A percentile compares a stretch with the other conserved stretches of the same genome.
Conservation (phyloP, 2,888 invertebrate species). For the Acrobasis suavella region DNA sequence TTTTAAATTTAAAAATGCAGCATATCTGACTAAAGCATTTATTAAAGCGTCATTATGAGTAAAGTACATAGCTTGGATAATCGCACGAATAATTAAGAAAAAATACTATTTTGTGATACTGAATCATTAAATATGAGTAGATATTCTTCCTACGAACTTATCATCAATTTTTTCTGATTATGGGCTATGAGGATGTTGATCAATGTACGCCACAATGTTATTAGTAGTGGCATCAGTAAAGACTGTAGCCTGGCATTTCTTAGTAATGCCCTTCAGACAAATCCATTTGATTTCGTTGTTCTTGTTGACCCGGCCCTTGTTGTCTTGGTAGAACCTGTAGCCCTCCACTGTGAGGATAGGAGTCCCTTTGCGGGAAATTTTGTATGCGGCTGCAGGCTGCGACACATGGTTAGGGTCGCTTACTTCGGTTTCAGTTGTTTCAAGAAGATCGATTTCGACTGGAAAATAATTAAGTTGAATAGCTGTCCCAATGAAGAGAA, state of each 20-base stretch:
- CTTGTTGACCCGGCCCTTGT: slow-evolving; percentile 24
- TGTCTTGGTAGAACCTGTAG: slow-evolving; percentile 42
- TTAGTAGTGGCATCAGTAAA: slow-evolving; percentile 7
- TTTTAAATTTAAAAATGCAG: no score
- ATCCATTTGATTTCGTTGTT: slow-evolving; percentile 37
- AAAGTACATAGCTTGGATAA: no score
- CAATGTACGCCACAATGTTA: slow-evolving; percentile 19
- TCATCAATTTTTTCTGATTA: neutral
- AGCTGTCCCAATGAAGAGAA: neutral
- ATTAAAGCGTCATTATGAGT: no score
- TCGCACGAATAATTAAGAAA: no score
- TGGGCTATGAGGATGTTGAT: slow-evolving; percentile 18
- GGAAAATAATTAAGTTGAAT: neutral
- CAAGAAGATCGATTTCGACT: slow-evolving; percentile 1
- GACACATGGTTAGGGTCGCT: neutral
- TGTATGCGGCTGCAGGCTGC: neutral
- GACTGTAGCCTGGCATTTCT: slow-evolving; percentile 13
- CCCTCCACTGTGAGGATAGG: slow-evolving; percentile 40
- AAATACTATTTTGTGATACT: no score
- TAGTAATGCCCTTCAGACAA: slow-evolving; percentile 28
- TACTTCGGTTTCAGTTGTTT: neutral
- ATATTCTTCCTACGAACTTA: neutral
- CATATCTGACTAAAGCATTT: no score
- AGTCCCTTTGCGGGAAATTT: slow-evolving; percentile 40
- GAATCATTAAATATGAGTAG: neutral